A percentile compares a stretch with the other conserved stretches of the same genome.
phyloP scores from a whole-genome alignment of 2,797 vertebrate species.

The Crypturellus tataupa region DNA sequence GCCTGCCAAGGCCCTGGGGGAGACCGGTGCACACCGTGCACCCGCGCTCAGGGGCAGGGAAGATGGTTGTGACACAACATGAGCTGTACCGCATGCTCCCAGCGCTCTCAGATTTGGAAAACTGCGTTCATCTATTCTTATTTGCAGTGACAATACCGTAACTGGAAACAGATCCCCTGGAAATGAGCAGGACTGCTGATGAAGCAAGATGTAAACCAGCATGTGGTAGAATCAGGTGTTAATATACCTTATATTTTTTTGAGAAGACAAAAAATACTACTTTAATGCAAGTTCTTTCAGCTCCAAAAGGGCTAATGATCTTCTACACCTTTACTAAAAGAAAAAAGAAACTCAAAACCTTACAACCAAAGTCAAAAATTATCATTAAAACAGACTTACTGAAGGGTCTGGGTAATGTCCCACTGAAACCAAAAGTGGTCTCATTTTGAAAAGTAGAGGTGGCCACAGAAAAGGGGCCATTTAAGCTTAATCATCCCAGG shows the following conservation, averaged over 20 bases:
- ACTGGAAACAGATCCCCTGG: slow-evolving; percentile 16
- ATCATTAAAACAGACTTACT: not conserved
- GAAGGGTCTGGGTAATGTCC: slow-evolving; percentile 11
- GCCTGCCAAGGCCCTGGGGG: slow-evolving; percentile 14
- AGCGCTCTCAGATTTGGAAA: slow-evolving; percentile 21
- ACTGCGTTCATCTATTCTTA: not conserved
- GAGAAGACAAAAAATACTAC: not conserved
- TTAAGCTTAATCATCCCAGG: not conserved
- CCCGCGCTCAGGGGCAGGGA: slow-evolving; percentile 44
- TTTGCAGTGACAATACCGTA: not conserved
- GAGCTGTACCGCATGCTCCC: not conserved
- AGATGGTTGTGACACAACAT: slow-evolving; percentile 44
- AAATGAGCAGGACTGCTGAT: not conserved
- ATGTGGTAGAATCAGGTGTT: not conserved
- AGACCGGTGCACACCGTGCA: slow-evolving; percentile 27
- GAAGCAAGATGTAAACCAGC: not conserved
- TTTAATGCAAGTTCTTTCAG: not conserved
- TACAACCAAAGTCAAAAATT: slow-evolving; percentile 29
- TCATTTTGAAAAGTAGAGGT: not conserved
- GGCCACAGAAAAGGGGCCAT: not conserved
- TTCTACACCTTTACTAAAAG: not conserved
- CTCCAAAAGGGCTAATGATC: not conserved
- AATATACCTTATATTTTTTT: not conserved
- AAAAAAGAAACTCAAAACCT: not conserved
- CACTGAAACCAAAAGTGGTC: slow-evolving; percentile 26